These are phyloP conservation scores for Hippoglossus stenolepis DNA, from an alignment of 2,113 vertebrate genomes.

Conservation along the genomic window DNA sequence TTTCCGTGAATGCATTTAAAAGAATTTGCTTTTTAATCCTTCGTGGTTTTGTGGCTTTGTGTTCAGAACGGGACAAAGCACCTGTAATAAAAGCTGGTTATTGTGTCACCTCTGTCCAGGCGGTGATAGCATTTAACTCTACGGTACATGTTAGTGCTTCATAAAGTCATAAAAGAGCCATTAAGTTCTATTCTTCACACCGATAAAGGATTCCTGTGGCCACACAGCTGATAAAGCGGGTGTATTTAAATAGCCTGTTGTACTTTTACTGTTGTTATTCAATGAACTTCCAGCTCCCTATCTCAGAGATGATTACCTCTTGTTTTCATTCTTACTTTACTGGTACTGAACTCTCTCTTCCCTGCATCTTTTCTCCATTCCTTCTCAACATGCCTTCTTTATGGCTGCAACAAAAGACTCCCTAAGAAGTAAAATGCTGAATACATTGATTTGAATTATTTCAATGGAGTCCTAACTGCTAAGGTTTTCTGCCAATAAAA, in stretches of 20 bases:
- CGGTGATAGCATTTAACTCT: not conserved
- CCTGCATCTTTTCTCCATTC: not conserved
- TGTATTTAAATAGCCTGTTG: not conserved
- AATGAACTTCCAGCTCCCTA: not conserved
- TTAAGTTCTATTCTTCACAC: not conserved
- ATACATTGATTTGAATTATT: conserved; percentile 17
- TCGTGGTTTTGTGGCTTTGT: not conserved
- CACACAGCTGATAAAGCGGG: not conserved
- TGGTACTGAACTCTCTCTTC: not conserved
- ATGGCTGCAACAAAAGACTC: not conserved
- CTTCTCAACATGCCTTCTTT: too few relatives aligned
- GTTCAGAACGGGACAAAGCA: not conserved
- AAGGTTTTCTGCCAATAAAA: conserved; percentile 17
- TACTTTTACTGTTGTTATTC: not conserved
- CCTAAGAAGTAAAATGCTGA: not conserved
- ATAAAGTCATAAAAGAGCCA: not conserved
- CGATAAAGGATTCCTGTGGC: not conserved
- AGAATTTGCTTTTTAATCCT: not conserved
- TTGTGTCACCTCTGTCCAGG: not conserved
- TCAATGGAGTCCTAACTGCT: conserved; percentile 3
- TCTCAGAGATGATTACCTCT: not conserved
- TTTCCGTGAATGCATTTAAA: not conserved
- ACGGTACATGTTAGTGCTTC: not conserved
- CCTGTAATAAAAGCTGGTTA: not conserved
- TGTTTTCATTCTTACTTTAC: conserved; percentile 1